Conservation (phyloP, 1,140 invertebrate species). For the Drosophila pallidifrons region DNA sequence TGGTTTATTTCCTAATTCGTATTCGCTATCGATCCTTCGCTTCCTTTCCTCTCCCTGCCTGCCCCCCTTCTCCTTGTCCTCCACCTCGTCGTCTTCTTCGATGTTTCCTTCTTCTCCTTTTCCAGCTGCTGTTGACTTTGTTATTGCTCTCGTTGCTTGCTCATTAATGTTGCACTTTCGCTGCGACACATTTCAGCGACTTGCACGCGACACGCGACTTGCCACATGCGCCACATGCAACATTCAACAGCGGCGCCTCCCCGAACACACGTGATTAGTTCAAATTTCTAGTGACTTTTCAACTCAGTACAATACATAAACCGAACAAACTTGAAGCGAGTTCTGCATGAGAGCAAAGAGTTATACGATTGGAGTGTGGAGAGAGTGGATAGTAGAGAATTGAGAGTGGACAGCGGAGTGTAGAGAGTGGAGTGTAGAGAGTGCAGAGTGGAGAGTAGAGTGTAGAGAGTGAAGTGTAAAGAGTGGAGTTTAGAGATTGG, state of each 20-base stretch:
- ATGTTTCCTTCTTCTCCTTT: neutral
- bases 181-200: constrained; percentile 20
- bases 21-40: neutral
- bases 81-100: too few relatives aligned
- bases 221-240: neutral
- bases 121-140: neutral
- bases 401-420: neutral
- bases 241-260: neutral
- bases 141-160: constrained; percentile 10
- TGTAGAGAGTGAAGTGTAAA: too few relatives aligned
- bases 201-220: constrained; percentile 5
- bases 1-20: too few relatives aligned
- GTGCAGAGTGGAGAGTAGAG: too few relatives aligned
- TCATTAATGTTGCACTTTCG: constrained; percentile 61
- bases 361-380: too few relatives aligned
- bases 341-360: neutral
- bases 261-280: neutral
- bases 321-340: neutral
- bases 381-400: neutral
- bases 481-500: too few relatives aligned
- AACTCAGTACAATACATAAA: constrained; percentile 2
- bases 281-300: neutral
- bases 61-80: too few relatives aligned
- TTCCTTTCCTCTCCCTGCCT: neutral
- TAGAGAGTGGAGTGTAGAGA: neutral